Conservation (phyloP, 2,113 vertebrate genomes). For the Oncorhynchus masou region DNA sequence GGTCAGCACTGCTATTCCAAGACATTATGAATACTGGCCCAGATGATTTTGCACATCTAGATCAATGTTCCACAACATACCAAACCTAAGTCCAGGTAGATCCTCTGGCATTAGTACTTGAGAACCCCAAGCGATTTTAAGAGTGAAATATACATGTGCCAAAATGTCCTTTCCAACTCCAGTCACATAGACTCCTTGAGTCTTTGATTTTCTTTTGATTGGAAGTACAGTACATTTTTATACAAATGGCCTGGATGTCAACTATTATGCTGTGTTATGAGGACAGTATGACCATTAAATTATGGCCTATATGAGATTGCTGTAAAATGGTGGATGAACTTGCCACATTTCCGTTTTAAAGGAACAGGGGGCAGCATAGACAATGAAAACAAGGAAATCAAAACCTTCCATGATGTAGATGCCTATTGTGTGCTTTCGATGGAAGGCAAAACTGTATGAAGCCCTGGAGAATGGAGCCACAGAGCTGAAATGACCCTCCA, state of each 20-base stretch:
- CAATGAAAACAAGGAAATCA: constrained; percentile 9
- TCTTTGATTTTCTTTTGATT: neutral
- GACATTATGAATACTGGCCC: too few species aligned
- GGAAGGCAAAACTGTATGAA: neutral
- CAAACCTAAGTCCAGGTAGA: neutral
- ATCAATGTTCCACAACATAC: neutral
- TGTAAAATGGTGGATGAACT: constrained; percentile 37
- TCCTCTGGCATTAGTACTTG: neutral
- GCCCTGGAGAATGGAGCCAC: constrained; percentile 2
- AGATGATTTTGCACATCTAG: neutral
- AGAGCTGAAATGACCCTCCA: constrained; percentile 34
- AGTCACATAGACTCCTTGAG: neutral
- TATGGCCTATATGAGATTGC: constrained; percentile 27
- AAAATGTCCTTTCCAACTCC: neutral
- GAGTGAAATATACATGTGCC: neutral
- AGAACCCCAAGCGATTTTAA: neutral
- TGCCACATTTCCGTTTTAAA: constrained; percentile 44
- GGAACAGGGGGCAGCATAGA: constrained; percentile 39
- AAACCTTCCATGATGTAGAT: neutral
- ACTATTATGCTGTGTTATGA: neutral
- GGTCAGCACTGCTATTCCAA: too few species aligned
- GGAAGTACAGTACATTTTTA: neutral
- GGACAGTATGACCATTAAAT: neutral
- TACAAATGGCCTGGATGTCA: neutral
- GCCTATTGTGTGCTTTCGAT: neutral